A percentile compares a stretch with the other conserved stretches of the same genome.
Evolutionary conservation across 2,797 vertebrate genomes (phyloP).

Genomic region (Pseudochirops corinnae): DNA sequence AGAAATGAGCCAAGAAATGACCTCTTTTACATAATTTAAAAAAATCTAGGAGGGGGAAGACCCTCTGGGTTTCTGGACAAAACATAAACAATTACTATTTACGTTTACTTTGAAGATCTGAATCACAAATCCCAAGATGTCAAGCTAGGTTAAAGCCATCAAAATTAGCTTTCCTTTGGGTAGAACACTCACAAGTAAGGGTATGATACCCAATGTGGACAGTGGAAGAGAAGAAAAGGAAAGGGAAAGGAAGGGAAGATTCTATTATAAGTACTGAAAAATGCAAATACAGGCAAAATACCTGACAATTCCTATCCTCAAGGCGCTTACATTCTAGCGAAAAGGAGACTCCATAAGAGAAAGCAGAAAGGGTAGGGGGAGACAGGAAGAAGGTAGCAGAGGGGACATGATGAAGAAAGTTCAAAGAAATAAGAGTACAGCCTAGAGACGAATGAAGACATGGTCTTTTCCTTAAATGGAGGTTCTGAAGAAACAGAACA

Average conservation of each 20-base stretch:
- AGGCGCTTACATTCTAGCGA: background rate
- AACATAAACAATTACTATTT: too few relatives aligned
- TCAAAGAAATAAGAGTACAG: background rate
- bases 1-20: too few relatives aligned
- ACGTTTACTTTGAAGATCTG: too few relatives aligned
- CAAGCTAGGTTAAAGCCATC: too few relatives aligned
- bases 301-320: background rate
- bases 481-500: background rate
- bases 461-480: background rate
- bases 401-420: background rate
- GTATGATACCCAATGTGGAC: too few relatives aligned
- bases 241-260: background rate
- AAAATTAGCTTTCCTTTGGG: too few relatives aligned
- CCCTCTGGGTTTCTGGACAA: too few relatives aligned
- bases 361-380: background rate
- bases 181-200: too few relatives aligned
- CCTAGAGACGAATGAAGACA: background rate
- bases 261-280: background rate
- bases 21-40: too few relatives aligned
- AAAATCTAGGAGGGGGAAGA: too few relatives aligned
- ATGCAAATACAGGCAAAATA: background rate
- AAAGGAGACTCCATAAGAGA: background rate
- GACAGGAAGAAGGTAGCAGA: background rate
- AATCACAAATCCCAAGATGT: too few relatives aligned
- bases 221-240: too few relatives aligned